Evolutionary conservation across 2,113 vertebrate species (phyloP).

Genomic region (Periophthalmus modestus): DNA sequence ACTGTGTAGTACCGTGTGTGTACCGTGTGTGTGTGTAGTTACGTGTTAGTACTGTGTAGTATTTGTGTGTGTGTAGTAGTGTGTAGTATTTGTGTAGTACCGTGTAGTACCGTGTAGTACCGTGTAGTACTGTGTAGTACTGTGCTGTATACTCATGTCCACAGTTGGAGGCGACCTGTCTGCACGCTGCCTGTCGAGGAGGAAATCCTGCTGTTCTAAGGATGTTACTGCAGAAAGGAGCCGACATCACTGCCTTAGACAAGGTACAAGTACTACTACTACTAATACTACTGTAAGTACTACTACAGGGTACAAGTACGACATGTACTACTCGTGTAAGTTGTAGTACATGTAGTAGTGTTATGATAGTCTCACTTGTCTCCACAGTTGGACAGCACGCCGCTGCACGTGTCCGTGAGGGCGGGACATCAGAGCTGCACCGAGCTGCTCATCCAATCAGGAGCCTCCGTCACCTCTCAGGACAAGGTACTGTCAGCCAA

Average conservation of each 20-base stretch:
- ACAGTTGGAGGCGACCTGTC: conserved; percentile 86
- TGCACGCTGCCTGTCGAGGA: conserved; percentile 88
- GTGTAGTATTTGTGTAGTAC: too few relatives aligned
- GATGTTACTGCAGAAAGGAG: conserved; percentile 82
- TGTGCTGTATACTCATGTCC: too few relatives aligned
- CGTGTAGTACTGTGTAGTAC: too few relatives aligned
- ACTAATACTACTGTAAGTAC: not conserved
- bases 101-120: too few relatives aligned
- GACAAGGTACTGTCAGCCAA: conserved; percentile 56
- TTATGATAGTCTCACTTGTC: too few relatives aligned
- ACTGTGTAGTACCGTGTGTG: too few relatives aligned
- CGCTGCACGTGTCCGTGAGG: conserved; percentile 88
- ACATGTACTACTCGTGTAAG: too few relatives aligned
- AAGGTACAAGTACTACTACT: conserved; percentile 44
- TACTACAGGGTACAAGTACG: too few relatives aligned
- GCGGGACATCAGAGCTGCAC: conserved; percentile 84
- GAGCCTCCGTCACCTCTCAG: conserved; percentile 77
- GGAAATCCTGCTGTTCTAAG: conserved; percentile 82
- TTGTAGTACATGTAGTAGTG: too few relatives aligned
- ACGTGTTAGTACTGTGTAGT: too few relatives aligned
- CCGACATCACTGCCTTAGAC: conserved; percentile 82
- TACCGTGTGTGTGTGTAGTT: too few relatives aligned
- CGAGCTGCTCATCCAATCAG: conserved; percentile 88
- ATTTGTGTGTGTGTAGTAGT: too few relatives aligned
- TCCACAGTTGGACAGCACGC: conserved; percentile 79